Base-by-base conservation (phyloP, 2,888 invertebrate species). In the Cryptus armator region DNA sequence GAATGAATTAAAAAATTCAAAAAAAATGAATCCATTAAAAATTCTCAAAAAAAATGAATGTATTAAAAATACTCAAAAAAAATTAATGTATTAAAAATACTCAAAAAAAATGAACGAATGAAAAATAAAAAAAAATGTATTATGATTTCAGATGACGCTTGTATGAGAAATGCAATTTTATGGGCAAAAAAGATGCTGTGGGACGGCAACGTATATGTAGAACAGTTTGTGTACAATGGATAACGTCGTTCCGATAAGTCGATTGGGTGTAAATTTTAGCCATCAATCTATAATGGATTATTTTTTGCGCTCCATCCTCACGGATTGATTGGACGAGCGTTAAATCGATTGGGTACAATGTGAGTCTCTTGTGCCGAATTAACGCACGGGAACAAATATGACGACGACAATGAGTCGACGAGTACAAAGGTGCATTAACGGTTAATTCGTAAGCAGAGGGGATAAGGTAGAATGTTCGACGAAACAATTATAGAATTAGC, bases 171-270 rank as follows among this genome's bases (percentile, higher is more conserved):
- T 29, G 3, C 29, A 62, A 10, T 37, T 67, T n/a, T 44, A 44
- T 32, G 29, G 12, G n/a, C 7, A 32, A n/a, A 2, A 67, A 43
- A 24, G n/a, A 44, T 67, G 37, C 24, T 44, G 56, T 5, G 37
- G 37, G 37, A 78, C 19, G 68, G 62, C 51, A 19, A 79, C 6
- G 51, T 64, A 71, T 44, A 56, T 53, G 66, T 66, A 66, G 48
- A 48, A 64, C 16, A 56, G 12, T 70, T 46, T 10, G 12, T 70
- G 68, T 76, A 76, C 14, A n/a, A 46, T 59, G 44, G 46, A 46
- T 59, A 44, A 46, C 12, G 56, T 43, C 56, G 43, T 16, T 29
- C 44, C n/a, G 46, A 24, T 56, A 24, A 43, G 12, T 19, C 29
- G 3, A 48, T 64, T n/a, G 48, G 62, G 16, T 62, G 16, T 53